Percentiles rank a stretch among this genome's conserved stretches.
phyloP scores from a whole-genome alignment of 2,113 vertebrate genomes.

The Muntiacus reevesi region DNA sequence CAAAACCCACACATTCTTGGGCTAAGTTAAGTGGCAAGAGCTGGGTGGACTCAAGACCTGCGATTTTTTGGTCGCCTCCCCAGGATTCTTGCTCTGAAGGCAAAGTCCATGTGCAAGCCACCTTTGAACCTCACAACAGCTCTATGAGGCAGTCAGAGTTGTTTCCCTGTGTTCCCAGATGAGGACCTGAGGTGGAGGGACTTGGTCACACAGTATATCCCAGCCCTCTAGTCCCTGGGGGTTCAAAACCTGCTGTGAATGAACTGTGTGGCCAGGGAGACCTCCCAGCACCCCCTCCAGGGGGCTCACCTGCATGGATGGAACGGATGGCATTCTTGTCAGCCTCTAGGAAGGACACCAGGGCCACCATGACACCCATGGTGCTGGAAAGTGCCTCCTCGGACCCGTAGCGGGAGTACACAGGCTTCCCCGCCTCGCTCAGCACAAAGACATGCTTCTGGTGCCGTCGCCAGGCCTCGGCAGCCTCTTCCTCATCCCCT shows the following conservation, averaged over 20 bases:
- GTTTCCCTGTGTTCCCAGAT: neutral
- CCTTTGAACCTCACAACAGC: neutral
- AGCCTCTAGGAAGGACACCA: slow-evolving; percentile 94
- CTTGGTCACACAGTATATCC: neutral
- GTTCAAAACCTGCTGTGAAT: neutral
- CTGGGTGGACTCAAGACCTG: neutral
- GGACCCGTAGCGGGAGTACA: slow-evolving; percentile 95
- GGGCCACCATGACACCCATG: slow-evolving; percentile 98
- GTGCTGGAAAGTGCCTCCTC: slow-evolving; percentile 97
- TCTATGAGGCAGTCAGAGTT: neutral
- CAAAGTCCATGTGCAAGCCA: neutral
- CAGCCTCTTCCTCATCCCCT: slow-evolving; percentile 87
- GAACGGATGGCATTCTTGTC: slow-evolving; percentile 95
- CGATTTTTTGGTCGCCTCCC: neutral
- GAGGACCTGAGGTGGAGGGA: neutral
- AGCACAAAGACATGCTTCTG: slow-evolving; percentile 96
- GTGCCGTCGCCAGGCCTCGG: slow-evolving; percentile 92
- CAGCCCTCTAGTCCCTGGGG: neutral
- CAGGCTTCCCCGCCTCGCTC: slow-evolving; percentile 96
- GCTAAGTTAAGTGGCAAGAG: neutral
- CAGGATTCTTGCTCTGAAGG: neutral
- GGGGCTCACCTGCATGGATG: slow-evolving; percentile 91
- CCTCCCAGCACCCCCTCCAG: neutral
- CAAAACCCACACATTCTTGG: neutral
- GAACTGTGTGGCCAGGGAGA: neutral